Conservation (phyloP, 2,797 vertebrate genomes). For the Melanotaenia nigrans region DNA sequence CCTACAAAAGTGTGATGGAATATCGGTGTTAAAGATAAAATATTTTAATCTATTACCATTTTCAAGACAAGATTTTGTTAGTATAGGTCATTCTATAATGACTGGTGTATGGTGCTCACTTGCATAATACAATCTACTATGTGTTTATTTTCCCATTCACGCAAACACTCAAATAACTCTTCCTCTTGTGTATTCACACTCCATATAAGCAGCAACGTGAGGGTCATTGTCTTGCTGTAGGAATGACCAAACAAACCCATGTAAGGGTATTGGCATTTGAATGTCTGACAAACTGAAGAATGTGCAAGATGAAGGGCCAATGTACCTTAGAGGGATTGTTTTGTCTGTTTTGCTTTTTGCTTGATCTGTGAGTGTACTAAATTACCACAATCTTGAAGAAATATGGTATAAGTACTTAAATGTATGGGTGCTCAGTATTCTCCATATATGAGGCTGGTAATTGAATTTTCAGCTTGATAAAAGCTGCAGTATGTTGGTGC, state of each 20-base stretch:
- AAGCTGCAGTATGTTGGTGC: background rate
- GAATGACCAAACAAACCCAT: background rate
- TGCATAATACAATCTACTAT: background rate
- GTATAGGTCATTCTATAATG: background rate
- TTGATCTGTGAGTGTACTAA: background rate
- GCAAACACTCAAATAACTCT: background rate
- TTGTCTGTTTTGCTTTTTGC: background rate
- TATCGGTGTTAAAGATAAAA: background rate
- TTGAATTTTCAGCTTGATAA: background rate
- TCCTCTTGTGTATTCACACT: background rate
- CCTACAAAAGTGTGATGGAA: background rate
- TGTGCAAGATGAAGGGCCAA: background rate
- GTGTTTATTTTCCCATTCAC: background rate
- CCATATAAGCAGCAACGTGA: background rate
- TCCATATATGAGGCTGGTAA: background rate
- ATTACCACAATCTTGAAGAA: background rate
- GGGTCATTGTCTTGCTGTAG: background rate
- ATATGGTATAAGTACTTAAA: background rate
- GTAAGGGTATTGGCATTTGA: background rate
- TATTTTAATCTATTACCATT: background rate
- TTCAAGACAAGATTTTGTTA: background rate
- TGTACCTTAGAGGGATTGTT: background rate
- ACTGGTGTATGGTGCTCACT: background rate
- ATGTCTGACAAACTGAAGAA: background rate
- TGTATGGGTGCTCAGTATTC: background rate